These are phyloP conservation scores for Pseudomyrmex sp. DNA, from an alignment of 1,140 invertebrate species.

Conservation along the genomic window DNA sequence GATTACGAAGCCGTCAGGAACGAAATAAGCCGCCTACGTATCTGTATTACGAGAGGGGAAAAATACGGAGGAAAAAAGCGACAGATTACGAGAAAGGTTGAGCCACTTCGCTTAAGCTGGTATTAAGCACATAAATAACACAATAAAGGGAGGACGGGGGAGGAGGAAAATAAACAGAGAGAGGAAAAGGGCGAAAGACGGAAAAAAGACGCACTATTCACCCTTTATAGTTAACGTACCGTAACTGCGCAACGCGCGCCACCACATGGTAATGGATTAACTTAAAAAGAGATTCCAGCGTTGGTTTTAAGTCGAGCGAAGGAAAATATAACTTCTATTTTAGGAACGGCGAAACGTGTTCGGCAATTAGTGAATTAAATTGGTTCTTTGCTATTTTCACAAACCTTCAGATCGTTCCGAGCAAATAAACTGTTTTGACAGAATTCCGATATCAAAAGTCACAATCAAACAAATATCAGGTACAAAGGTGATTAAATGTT, in stretches of 20 bases:
- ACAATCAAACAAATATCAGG: neutral
- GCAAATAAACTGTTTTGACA: neutral
- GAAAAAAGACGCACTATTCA: conserved; percentile 31
- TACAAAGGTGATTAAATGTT: neutral
- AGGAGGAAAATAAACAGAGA: conserved; percentile 61
- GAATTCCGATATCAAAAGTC: neutral
- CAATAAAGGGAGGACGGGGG: conserved; percentile 65
- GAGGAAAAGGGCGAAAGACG: conserved; percentile 73
- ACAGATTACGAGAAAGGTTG: conserved; percentile 77
- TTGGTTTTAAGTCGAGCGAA: conserved; percentile 37
- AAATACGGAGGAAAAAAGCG: conserved; percentile 70
- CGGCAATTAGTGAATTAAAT: conserved; percentile 43
- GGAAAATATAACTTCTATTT: conserved; percentile 38
- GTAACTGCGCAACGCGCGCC: conserved; percentile 48
- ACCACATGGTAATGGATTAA: conserved; percentile 60
- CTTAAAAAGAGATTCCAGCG: conserved; percentile 51
- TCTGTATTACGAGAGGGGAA: conserved; percentile 70
- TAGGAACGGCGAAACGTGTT: conserved; percentile 10
- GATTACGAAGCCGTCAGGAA: conserved; percentile 70
- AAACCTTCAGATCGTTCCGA: neutral
- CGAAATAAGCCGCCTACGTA: conserved; percentile 64
- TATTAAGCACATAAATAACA: conserved; percentile 80
- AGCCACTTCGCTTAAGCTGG: conserved; percentile 73
- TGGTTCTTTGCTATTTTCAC: neutral
- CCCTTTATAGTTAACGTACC: conserved; percentile 55